Evolutionary conservation across 2,113 vertebrate species (phyloP).

Genomic region (Neotoma lepida): DNA sequence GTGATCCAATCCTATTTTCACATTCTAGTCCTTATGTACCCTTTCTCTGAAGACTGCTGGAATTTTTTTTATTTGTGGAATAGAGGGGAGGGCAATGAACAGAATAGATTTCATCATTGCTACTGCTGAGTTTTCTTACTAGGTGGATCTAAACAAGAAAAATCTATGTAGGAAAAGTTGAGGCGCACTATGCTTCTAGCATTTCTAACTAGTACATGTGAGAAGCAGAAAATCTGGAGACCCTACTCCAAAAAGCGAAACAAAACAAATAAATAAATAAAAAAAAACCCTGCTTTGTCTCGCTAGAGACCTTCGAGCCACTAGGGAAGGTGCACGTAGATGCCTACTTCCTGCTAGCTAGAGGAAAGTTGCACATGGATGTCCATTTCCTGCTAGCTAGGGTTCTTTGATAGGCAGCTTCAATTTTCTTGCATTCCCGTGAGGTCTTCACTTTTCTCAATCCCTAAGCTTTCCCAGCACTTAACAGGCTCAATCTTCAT

Average conservation of each 20-base stretch:
- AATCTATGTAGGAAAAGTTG: not conserved
- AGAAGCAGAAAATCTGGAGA: not conserved
- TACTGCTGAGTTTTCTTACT: not conserved
- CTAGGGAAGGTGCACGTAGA: not conserved
- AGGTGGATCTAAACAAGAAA: not conserved
- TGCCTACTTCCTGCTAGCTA: not conserved
- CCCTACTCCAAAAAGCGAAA: not conserved
- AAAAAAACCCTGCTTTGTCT: not conserved
- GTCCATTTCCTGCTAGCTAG: not conserved
- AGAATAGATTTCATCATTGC: not conserved
- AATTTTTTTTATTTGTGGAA: not conserved
- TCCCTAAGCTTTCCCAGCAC: not conserved
- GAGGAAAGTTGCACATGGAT: not conserved
- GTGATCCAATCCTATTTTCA: not conserved
- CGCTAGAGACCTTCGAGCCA: not conserved
- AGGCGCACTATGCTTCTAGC: accelerated
- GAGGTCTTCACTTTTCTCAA: not conserved
- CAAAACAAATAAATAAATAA: not conserved
- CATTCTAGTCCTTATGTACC: not conserved
- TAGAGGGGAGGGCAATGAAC: not conserved
- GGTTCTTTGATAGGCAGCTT: not conserved
- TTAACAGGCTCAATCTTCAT: not conserved
- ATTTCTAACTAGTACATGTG: not conserved
- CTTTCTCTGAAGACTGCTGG: not conserved
- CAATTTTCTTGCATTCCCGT: not conserved